phyloP scores from a whole-genome alignment of 1,140 invertebrate species.

The Chionoecetes opilio region DNA sequence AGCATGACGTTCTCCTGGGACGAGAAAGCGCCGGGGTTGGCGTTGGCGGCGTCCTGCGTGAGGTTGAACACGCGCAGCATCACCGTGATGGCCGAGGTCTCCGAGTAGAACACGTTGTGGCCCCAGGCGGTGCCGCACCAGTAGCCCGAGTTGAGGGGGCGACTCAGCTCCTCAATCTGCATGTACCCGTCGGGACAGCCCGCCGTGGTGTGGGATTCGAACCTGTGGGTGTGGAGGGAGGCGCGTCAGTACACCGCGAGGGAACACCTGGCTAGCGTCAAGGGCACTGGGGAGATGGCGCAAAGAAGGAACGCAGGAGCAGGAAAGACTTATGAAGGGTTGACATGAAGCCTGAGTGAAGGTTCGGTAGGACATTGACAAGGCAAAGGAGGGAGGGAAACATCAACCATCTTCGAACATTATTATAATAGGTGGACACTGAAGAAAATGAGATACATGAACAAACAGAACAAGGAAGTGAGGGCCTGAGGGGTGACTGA shows the following conservation, averaged over 20 bases:
- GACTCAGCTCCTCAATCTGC: slow-evolving; percentile 89
- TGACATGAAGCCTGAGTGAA: no score
- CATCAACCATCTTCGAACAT: no score
- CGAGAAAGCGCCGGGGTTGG: slow-evolving; percentile 62
- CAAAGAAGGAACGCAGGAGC: no score
- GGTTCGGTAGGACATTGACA: no score
- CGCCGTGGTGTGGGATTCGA: slow-evolving; percentile 78
- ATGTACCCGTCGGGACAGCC: slow-evolving; percentile 88
- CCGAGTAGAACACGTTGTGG: slow-evolving; percentile 93
- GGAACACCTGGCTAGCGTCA: no score
- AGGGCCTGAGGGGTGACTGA: no score
- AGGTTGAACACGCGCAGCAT: slow-evolving; percentile 89
- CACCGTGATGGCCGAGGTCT: slow-evolving; percentile 90
- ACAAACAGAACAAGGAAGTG: no score
- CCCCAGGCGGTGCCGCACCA: slow-evolving; percentile 94
- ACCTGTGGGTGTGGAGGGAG: slow-evolving; percentile 72
- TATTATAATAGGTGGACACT: no score
- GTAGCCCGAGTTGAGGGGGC: slow-evolving; percentile 90
- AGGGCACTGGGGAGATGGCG: no score
- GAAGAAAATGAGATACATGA: no score
- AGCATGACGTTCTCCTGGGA: slow-evolving; percentile 84
- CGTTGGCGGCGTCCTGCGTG: slow-evolving; percentile 85
- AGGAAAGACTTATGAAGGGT: no score
- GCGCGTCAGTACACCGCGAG: neutral
- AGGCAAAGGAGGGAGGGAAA: no score